Evolutionary conservation across 2,113 vertebrate species (phyloP), one percentile per base, ranked within the genome.

Genomic region (Equus quagga): DNA sequence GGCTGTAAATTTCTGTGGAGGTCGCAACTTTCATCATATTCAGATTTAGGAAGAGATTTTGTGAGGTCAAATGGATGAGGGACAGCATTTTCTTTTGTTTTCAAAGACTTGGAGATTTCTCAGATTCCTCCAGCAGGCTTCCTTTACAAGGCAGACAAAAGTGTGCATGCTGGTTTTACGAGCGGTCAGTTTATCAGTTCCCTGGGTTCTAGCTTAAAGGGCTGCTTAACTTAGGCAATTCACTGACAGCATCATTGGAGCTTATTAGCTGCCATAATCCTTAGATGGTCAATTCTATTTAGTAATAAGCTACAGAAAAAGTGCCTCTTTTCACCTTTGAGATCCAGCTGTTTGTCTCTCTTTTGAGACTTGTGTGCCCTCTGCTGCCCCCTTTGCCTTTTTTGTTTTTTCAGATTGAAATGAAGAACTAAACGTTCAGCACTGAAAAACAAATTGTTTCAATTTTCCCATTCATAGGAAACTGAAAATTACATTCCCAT

Each of bases 361-460:
- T 97, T 90, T 72, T 60, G 64, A 79, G 96, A 17, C 72, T 96
- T 82, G 93, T 91, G 95, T 97, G 98, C 97, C 97, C 97, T 97
- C 98, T 98, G 82, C 98, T 98, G 97, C 97, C 92, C 91, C 98
- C 94, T 92, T 1, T 36, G 96, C 89, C 81, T 96, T 91, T 96
- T 78, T 96, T 33, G 11, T 97, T 91, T 46, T 0, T 70, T 64
- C 0, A 95, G 26, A 60, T 18, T n/a, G 86, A 89, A 3, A 12
- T 67, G 28, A 89, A 90, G 75, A 94, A 88, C 56, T 62, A 72
- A 69, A 88, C 72, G 90, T 82, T 95, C 54, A 62, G 18, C 49
- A 51, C 81, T 86, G 44, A 75, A 89, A 96, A 87, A 24, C 89
- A 95, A 62, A 84, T 76, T 65, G 76, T 80, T 86, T 95, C 60